phyloP scores from a whole-genome alignment of 1,140 invertebrate species.

The Leptopilina clavipes region DNA sequence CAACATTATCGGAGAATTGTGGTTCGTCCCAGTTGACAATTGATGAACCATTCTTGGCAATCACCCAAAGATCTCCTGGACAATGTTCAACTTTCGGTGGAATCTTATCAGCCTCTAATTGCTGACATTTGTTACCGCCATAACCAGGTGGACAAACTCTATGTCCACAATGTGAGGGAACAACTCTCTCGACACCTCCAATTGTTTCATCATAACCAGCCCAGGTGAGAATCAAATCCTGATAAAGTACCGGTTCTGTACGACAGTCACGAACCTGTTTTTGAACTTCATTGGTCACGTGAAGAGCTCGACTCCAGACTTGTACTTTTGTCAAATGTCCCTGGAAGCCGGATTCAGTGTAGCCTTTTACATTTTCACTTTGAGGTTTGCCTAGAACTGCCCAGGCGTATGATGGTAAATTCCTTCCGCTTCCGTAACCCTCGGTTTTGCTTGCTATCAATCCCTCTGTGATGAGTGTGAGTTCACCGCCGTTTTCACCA shows the following conservation, averaged over 20 bases:
- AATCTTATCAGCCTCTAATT: constrained; percentile 88
- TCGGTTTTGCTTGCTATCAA: constrained; percentile 93
- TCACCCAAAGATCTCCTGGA: constrained; percentile 95
- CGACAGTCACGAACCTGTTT: constrained; percentile 93
- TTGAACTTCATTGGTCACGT: constrained; percentile 94
- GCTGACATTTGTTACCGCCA: constrained; percentile 87
- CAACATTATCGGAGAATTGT: constrained; percentile 91
- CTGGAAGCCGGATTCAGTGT: constrained; percentile 92
- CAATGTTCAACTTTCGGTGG: constrained; percentile 92
- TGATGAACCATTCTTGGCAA: constrained; percentile 92
- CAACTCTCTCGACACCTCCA: constrained; percentile 92
- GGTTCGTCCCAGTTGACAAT: constrained; percentile 97
- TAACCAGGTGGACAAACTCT: constrained; percentile 90
- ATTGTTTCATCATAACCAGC: constrained; percentile 91
- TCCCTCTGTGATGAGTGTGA: constrained; percentile 93
- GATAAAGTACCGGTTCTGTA: constrained; percentile 92
- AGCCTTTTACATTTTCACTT: constrained; percentile 82
- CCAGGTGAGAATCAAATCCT: constrained; percentile 91
- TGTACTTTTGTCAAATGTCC: constrained; percentile 96
- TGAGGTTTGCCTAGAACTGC: constrained; percentile 92
- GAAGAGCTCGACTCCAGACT: constrained; percentile 92
- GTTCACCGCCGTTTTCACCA: constrained; percentile 86
- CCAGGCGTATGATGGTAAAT: constrained; percentile 89
- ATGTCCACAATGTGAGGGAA: constrained; percentile 93
- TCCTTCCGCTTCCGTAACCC: constrained; percentile 86